phyloP scores from a whole-genome alignment of 2,797 vertebrate genomes.

The Dromococcyx pavoninus region DNA sequence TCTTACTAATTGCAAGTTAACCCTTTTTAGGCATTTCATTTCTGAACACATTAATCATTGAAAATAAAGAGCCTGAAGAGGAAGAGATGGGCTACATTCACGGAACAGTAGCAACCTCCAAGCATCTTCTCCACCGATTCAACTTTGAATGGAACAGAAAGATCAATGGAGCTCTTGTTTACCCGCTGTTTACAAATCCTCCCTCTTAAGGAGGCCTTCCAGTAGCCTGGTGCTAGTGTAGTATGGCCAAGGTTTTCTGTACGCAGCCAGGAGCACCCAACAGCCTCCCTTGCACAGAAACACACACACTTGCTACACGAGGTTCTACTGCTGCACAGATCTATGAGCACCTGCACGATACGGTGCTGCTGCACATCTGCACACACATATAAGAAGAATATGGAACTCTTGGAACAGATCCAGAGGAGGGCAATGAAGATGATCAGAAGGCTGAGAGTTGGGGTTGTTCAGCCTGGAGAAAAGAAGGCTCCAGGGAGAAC shows the following conservation, averaged over 20 bases:
- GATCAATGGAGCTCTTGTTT: neutral
- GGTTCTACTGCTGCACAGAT: neutral
- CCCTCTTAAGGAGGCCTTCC: neutral
- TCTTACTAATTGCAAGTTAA: neutral
- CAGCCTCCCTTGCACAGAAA: neutral
- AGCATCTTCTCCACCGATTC: neutral
- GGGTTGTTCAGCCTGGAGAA: no score
- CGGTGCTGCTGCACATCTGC: neutral
- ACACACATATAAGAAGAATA: no score
- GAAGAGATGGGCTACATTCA: neutral
- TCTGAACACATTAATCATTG: neutral
- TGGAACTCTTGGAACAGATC: no score
- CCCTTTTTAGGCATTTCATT: neutral
- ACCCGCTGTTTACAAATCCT: neutral
- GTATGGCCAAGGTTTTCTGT: fast-evolving
- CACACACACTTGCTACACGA: fast-evolving
- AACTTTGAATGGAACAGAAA: neutral
- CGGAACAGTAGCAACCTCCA: neutral
- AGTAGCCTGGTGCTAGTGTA: no score
- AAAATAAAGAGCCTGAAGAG: fast-evolving
- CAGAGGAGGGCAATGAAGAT: no score
- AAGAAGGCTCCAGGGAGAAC: no score
- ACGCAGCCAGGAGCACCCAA: neutral
- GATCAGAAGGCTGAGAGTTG: no score
- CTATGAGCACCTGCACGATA: no score